Evolutionary conservation across 2,888 invertebrate genomes (phyloP).

Genomic region (Chironomus tentans): DNA sequence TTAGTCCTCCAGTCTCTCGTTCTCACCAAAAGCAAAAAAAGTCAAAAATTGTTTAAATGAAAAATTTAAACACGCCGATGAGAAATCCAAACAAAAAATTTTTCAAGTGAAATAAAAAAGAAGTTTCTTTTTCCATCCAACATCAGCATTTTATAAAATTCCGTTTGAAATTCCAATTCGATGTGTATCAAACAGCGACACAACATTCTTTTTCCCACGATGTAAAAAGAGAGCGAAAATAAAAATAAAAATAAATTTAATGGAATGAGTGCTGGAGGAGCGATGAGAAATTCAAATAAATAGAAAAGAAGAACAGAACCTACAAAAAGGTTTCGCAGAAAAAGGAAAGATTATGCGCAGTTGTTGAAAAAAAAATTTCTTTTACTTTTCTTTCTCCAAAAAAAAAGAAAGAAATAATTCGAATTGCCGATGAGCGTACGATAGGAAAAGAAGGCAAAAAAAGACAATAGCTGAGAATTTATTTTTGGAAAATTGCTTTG

Average conservation of each 20-base stretch:
- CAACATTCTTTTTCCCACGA: neutral
- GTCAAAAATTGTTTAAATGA: too few relatives aligned
- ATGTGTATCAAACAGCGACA: neutral
- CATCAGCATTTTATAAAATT: neutral
- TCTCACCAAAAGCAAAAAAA: too few relatives aligned
- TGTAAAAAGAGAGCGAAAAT: neutral
- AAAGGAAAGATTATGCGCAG: conserved; percentile 9
- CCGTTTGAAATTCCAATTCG: neutral
- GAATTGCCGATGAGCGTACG: neutral
- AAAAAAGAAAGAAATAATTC: neutral
- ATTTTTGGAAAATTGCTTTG: conserved; percentile 9
- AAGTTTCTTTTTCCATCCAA: neutral
- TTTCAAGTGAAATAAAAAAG: neutral
- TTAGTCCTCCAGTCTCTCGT: too few relatives aligned
- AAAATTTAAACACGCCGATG: too few relatives aligned
- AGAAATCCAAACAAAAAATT: too few relatives aligned
- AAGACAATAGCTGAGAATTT: neutral
- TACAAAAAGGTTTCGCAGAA: neutral
- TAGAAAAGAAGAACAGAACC: neutral
- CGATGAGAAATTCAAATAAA: too few relatives aligned
- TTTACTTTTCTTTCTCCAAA: neutral
- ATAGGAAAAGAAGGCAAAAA: neutral
- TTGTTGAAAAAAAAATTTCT: neutral
- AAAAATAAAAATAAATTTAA: too few relatives aligned
- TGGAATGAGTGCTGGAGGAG: too few relatives aligned